Base-by-base conservation (phyloP, 2,797 vertebrate species). In the Malacoraja senta region DNA sequence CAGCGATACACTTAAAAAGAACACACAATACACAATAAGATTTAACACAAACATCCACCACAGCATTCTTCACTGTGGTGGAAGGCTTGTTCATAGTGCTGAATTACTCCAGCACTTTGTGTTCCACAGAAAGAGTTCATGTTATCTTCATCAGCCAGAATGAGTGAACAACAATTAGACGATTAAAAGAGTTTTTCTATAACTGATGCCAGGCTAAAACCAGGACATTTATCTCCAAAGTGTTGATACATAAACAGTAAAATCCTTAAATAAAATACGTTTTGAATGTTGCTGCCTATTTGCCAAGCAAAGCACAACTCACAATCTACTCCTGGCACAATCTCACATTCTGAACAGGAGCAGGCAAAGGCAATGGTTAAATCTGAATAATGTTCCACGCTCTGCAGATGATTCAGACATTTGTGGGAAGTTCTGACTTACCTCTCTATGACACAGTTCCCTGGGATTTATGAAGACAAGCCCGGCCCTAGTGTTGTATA, bases 401-500 rank as follows among this genome's bases (percentile, higher is more conserved):
- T n/a, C 29, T 35, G 13, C 19, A 91, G 12, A 12, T 91, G 86
- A 71, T 71, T 17, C 32, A 24, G 65, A 91, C 17, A 35, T 71
- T 91, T 21, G 68, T 15, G 44, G n/a, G 15, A 91, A 91, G 86
- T 63, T 91, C 86, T 38, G 17, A 35, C 86, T 90, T 35, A 90
- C 86, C 86, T 90, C 24, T 63, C 29, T 63, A 9, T 61, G 63
- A 32, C 44, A 58, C 61, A 65, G 84, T 26, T 65, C 58, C 84
- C 17, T 71, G 26, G 29, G 53, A 29, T 35, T 91, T 91, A 13
- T 35, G n/a, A 90, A 13, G 58, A 88, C 29, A 88, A 29, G 32
- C 65, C 84, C 1, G 6, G 13, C 44, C 84, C 84, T 68, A n/a
- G 65, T 13, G 61, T 91, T 91, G 63, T 71, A 17, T n/a, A 0